phyloP scores from a whole-genome alignment of 2,113 vertebrate species.

The Catharus minimus region DNA sequence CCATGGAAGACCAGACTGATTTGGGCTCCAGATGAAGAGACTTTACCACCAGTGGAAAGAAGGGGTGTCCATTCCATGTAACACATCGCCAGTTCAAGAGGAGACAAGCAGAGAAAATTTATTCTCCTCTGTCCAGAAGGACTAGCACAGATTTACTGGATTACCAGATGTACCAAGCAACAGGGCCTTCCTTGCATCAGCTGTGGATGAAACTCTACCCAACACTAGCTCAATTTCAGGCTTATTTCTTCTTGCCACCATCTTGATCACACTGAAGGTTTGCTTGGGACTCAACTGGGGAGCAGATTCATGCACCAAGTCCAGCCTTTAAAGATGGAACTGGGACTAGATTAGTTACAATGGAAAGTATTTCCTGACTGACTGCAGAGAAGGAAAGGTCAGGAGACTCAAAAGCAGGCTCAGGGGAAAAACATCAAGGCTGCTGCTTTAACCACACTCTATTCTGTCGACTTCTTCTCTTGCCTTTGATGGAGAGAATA shows the following conservation, averaged over 20 bases:
- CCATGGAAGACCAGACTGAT: neutral
- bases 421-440: conserved; percentile 43
- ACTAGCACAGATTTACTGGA: neutral
- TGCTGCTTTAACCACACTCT: conserved; percentile 43
- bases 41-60: neutral
- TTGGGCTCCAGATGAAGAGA: neutral
- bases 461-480: neutral
- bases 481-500: conserved; percentile 15
- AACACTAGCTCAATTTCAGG: neutral
- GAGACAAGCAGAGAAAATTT: neutral
- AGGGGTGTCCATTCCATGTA: neutral
- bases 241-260: neutral
- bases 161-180: neutral
- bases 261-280: neutral
- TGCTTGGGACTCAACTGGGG: neutral
- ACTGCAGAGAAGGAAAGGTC: conserved; percentile 8
- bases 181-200: neutral
- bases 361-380: conserved; percentile 29
- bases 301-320: neutral
- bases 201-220: neutral
- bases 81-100: neutral
- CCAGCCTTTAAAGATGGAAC: conserved; percentile 21
- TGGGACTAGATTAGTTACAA: conserved; percentile 28
- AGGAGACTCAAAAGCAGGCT: conserved; percentile 50
- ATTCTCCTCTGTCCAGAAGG: neutral